These are phyloP conservation scores for Drosophila pandora DNA, from an alignment of 1,140 invertebrate genomes.

Conservation along the genomic window DNA sequence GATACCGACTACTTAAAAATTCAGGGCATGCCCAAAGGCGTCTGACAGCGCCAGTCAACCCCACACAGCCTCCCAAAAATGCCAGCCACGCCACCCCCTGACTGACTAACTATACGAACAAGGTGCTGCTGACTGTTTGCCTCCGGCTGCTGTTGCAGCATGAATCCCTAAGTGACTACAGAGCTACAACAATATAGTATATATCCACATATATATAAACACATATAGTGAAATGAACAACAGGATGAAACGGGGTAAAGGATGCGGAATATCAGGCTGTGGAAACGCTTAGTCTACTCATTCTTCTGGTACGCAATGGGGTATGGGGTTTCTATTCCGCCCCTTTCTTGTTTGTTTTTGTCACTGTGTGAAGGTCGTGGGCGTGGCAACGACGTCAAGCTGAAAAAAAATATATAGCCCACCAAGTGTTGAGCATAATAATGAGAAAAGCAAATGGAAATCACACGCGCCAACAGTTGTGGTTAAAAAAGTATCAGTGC, in stretches of 20 bases:
- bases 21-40: slow-evolving; percentile 58
- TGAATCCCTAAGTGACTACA: slow-evolving; percentile 67
- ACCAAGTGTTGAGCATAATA: slow-evolving; percentile 78
- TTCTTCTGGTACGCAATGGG: slow-evolving; percentile 7
- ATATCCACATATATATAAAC: background rate
- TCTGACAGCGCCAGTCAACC: slow-evolving; percentile 39
- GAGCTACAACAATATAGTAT: background rate
- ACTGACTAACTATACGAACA: slow-evolving; percentile 53
- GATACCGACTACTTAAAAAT: slow-evolving; percentile 49
- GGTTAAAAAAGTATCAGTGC: background rate
- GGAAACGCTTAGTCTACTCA: slow-evolving; percentile 67
- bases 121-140: slow-evolving; percentile 52
- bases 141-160: slow-evolving; percentile 51
- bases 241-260: slow-evolving; percentile 33
- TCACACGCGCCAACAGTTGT: slow-evolving; percentile 9
- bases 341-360: slow-evolving; percentile 56
- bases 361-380: slow-evolving; percentile 70
- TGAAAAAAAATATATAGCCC: slow-evolving; percentile 55
- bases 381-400: slow-evolving; percentile 39
- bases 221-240: slow-evolving; percentile 48
- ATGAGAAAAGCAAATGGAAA: slow-evolving; percentile 54
- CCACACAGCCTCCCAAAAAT: background rate
- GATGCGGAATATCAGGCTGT: slow-evolving; percentile 11
- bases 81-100: slow-evolving; percentile 24
- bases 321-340: slow-evolving; percentile 15